Percentiles rank a stretch among this genome's conserved stretches.
Evolutionary conservation across 2,888 invertebrate species (phyloP).

Genomic region (Loripinus fragilis): DNA sequence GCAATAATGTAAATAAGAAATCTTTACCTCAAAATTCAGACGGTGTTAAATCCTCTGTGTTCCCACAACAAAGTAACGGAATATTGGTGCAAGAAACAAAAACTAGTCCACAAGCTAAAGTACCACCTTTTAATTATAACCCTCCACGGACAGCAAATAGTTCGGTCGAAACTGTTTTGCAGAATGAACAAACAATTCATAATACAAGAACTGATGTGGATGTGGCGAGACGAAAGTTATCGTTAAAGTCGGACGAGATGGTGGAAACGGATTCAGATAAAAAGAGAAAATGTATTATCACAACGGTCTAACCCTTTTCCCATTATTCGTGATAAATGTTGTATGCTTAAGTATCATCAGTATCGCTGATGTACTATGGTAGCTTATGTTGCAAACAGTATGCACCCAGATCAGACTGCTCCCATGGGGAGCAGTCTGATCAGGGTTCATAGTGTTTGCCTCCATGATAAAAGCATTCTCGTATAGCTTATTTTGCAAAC

Average conservation of each 20-base stretch:
- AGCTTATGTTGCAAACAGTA: no score
- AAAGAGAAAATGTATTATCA: constrained; percentile 59
- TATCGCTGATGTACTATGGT: no score
- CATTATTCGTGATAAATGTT: no score
- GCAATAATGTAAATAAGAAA: constrained; percentile 1
- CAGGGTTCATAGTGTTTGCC: no score
- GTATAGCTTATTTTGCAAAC: no score
- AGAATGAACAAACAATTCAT: constrained; percentile 49
- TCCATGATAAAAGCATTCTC: no score
- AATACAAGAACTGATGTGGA: constrained; percentile 81
- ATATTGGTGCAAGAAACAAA: constrained; percentile 34
- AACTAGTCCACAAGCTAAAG: constrained; percentile 76
- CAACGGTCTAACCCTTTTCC: no score
- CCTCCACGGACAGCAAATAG: constrained; percentile 67
- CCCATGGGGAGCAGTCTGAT: no score
- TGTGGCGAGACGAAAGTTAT: constrained; percentile 75
- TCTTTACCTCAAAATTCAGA: constrained; percentile 17
- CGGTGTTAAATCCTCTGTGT: neutral
- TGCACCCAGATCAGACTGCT: no score
- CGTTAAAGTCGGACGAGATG: constrained; percentile 40
- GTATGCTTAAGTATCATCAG: no score
- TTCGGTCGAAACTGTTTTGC: constrained; percentile 18
- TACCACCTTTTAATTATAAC: constrained; percentile 85
- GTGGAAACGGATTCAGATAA: constrained; percentile 45
- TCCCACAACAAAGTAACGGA: constrained; percentile 22